phyloP scores from a whole-genome alignment of 2,797 vertebrate genomes.

The Dendrocincla tyrannina region DNA sequence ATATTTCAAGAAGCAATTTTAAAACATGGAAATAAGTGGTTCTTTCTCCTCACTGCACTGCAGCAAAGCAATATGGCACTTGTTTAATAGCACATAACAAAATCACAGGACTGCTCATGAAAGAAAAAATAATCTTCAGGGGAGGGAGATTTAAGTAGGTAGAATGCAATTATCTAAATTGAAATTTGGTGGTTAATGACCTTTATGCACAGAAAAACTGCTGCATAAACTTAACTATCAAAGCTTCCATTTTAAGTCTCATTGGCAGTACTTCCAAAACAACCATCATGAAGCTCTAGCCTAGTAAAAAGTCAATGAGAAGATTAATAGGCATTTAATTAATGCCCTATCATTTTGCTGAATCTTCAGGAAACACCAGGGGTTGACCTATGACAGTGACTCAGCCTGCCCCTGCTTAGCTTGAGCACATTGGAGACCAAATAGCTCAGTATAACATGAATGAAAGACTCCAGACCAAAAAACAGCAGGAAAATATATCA shows the following conservation, averaged over 20 bases:
- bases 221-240: background rate
- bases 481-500: background rate
- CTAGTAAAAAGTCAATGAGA: conserved; percentile 6
- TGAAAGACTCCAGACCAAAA: background rate
- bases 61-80: conserved; percentile 38
- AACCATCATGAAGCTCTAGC: background rate
- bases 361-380: background rate
- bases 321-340: conserved; percentile 35
- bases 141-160: conserved; percentile 36
- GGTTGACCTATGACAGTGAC: background rate
- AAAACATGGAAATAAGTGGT: background rate
- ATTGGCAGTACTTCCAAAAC: background rate
- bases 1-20: background rate
- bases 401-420: background rate
- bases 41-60: conserved; percentile 31
- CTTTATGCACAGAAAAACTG: background rate
- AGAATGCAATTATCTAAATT: conserved; percentile 57
- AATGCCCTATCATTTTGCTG: background rate
- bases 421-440: background rate
- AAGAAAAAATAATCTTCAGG: conserved; percentile 37
- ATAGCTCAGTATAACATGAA: background rate
- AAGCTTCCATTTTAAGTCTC: conserved; percentile 28
- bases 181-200: conserved; percentile 41
- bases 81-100: conserved; percentile 46
- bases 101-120: conserved; percentile 15